Percentiles rank a stretch among this genome's conserved stretches.
Conservation (phyloP, 1,140 invertebrate genomes). For the Lepidostoma basale region DNA sequence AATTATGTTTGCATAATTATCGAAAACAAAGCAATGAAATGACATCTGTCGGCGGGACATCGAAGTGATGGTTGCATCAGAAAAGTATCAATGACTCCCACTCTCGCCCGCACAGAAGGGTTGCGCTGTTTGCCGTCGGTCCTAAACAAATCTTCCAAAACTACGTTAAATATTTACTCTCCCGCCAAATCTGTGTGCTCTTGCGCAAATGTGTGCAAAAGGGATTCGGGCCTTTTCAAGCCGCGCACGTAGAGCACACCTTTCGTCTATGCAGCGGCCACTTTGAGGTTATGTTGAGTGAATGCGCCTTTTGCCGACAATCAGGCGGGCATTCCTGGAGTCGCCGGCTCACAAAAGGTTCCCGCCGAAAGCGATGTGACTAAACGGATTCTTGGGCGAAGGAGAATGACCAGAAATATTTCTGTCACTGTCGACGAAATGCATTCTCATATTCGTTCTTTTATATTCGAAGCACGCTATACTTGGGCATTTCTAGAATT, state of each 20-base stretch:
- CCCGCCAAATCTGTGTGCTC: slow-evolving; percentile 4
- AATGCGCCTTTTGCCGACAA: slow-evolving; percentile 6
- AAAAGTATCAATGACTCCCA: not conserved
- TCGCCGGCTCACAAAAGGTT: not conserved
- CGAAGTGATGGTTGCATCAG: not conserved
- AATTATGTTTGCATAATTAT: too few species aligned
- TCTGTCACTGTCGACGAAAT: too few species aligned
- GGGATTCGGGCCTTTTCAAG: slow-evolving; percentile 5
- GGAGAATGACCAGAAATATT: slow-evolving; percentile 7
- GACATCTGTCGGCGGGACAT: too few species aligned
- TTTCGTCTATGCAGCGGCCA: not conserved
- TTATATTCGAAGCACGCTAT: too few species aligned
- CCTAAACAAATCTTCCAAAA: slow-evolving; percentile 8
- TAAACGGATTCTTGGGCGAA: slow-evolving; percentile 5
- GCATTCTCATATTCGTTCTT: too few species aligned
- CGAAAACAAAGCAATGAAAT: too few species aligned
- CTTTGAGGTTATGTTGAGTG: not conserved
- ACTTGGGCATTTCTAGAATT: too few species aligned
- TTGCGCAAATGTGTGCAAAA: slow-evolving; percentile 17
- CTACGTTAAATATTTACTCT: slow-evolving; percentile 11
- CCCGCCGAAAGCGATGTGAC: slow-evolving; percentile 16
- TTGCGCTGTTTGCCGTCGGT: not conserved
- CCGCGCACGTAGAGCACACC: not conserved
- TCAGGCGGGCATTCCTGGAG: not conserved
- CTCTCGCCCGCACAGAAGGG: not conserved